Base-by-base conservation (phyloP, 2,113 vertebrate species). In the Mixornis gularis region DNA sequence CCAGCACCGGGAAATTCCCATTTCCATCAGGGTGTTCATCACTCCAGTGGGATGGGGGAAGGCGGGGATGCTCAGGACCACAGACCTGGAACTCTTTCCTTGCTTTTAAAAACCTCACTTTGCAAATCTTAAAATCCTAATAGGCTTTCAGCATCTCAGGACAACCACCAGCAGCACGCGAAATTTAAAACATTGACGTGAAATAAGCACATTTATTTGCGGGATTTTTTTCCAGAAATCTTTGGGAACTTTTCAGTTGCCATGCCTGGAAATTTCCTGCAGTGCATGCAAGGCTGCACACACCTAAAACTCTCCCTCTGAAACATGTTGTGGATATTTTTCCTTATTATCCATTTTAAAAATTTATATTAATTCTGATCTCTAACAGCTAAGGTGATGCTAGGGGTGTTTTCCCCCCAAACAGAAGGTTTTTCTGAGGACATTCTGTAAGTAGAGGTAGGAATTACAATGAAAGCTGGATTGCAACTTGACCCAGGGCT, bases 21-120 rank as follows among this genome's bases (percentile, higher is more conserved):
- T 14, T 58, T 6, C 49, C 5, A 19, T 1, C 3, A 2, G 17
- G 8, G 9, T 5, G 11, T 5, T 53, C 30, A 15, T n/a, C 30
- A 15, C 41, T 10, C 26, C 1, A 1, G 0, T 1, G 11, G 3
- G 17, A 1, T 43, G 43, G 10, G 19, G 15, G 3, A 20, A 59
- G 18, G 8, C 10, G 13, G 49, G 26, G n/a, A 11, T 16, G 21
- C n/a, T 38, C 53, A 26, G 36, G 5, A 36, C 1, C 1, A 9
- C 4, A 12, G 1, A 20, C 8, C 14, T 21, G 14, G 6, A 79
- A n/a, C 12, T 26, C 43, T 11, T 55, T 8, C 22, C 15, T 53
- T 52, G 14, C 24, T 18, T 89, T 52, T 40, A 29, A 85, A 85
- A 82, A 20, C 17, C 4, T 64, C 32, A 49, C 2, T 43, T 29